Conservation (phyloP, 2,113 vertebrate genomes). For the Todiramphus chloris region DNA sequence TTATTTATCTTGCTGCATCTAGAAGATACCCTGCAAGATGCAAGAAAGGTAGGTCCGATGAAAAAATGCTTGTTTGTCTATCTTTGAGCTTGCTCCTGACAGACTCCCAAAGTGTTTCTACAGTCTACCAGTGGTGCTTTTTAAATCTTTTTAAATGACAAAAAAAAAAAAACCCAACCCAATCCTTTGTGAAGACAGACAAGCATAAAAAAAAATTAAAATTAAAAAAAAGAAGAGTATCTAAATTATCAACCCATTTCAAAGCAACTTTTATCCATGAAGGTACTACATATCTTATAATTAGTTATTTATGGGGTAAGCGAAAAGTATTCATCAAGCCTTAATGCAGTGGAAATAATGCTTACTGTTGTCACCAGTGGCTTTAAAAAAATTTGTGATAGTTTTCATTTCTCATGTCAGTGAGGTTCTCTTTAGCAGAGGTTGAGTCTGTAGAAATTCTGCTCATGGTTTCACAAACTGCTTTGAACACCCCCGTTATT, state of each 20-base stretch:
- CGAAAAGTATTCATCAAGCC: neutral
- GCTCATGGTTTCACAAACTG: no score
- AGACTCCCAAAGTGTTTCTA: neutral
- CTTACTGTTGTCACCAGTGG: no score
- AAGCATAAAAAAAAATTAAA: neutral
- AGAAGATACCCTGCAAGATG: neutral
- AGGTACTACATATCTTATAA: neutral
- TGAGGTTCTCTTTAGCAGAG: no score
- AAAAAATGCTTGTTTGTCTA: neutral
- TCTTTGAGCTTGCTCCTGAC: neutral
- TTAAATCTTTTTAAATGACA: neutral
- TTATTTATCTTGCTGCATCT: neutral
- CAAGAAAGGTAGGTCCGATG: neutral
- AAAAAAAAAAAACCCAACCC: no score
- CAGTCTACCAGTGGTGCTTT: neutral
- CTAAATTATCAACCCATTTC: neutral
- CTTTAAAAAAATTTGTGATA: no score
- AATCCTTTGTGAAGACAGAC: neutral
- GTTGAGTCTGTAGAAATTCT: no score
- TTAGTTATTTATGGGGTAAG: neutral
- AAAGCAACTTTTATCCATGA: neutral
- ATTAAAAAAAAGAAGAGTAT: neutral
- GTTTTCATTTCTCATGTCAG: no score
- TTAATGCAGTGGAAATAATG: neutral
- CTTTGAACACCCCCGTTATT: neutral